phyloP scores from a whole-genome alignment of 2,888 invertebrate genomes.

The Molorchus minor region DNA sequence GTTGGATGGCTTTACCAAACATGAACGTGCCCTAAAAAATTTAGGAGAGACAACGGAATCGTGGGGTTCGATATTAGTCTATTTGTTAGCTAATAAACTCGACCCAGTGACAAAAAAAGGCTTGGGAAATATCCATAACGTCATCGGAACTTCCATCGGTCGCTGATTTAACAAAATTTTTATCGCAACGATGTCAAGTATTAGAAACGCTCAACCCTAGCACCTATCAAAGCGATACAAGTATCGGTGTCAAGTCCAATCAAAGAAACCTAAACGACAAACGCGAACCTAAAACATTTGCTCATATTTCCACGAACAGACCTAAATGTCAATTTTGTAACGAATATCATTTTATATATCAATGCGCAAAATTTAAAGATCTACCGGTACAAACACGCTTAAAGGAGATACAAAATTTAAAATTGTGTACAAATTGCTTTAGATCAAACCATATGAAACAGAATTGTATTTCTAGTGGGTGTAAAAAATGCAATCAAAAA shows the following conservation, averaged over 20 bases:
- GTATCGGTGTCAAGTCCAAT: not conserved
- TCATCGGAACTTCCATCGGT: conserved; percentile 13
- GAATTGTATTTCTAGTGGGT: conserved; percentile 17
- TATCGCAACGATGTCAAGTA: conserved; percentile 26
- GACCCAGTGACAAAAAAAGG: conserved; percentile 19
- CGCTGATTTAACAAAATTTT: conserved; percentile 24
- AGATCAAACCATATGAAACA: conserved; percentile 17
- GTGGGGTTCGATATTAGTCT: conserved; percentile 32
- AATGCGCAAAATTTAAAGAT: conserved; percentile 22
- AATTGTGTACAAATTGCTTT: conserved; percentile 31
- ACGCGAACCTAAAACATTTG: not conserved
- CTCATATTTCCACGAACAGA: not conserved
- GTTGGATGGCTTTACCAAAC: not conserved
- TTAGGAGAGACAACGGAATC: not conserved
- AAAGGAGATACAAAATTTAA: conserved; percentile 7
- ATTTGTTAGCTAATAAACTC: conserved; percentile 29
- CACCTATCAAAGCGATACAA: conserved; percentile 4
- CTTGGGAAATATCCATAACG: conserved; percentile 27
- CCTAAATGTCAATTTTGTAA: conserved; percentile 16
- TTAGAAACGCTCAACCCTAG: conserved; percentile 19
- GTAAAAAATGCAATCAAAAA: conserved; percentile 24
- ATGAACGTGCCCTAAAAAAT: not conserved
- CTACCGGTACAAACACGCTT: conserved; percentile 20
- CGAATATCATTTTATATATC: conserved; percentile 20
- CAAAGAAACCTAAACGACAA: not conserved